Conservation (phyloP, 2,113 vertebrate genomes). For the Pampusana beccarii region DNA sequence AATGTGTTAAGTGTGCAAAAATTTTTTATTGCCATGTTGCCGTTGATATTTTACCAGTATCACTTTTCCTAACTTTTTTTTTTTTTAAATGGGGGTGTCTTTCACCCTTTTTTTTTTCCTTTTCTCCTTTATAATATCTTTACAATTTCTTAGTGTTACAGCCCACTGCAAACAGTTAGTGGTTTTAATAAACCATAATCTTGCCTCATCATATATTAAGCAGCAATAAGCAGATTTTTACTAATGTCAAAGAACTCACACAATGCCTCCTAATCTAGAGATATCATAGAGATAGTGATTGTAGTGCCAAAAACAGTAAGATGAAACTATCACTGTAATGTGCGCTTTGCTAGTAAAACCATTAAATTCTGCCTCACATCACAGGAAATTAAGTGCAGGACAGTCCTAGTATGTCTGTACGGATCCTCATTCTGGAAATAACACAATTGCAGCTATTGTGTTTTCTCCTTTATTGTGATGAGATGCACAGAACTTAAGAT, state of each 20-base stretch:
- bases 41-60: not conserved
- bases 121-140: not conserved
- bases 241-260: not conserved
- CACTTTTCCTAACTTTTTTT: not conserved
- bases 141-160: not conserved
- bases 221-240: not conserved
- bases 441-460: not conserved
- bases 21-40: not conserved
- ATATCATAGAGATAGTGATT: not conserved
- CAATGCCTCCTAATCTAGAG: not conserved
- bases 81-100: accelerated
- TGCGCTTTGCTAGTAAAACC: not conserved
- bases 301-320: not conserved
- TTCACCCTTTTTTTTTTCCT: not conserved
- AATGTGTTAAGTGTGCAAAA: not conserved
- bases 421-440: not conserved
- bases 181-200: not conserved
- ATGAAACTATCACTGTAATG: not conserved
- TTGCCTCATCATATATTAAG: not conserved
- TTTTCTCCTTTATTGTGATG: not conserved
- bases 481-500: not conserved
- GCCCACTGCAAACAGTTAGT: not conserved
- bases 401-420: not conserved
- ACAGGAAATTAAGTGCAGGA: not conserved
- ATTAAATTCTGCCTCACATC: not conserved